Percentiles rank a stretch among this genome's conserved stretches.
These are phyloP conservation scores for Chrysotoxum bicinctum DNA, from an alignment of 2,888 invertebrate genomes.

Conservation along the genomic window DNA sequence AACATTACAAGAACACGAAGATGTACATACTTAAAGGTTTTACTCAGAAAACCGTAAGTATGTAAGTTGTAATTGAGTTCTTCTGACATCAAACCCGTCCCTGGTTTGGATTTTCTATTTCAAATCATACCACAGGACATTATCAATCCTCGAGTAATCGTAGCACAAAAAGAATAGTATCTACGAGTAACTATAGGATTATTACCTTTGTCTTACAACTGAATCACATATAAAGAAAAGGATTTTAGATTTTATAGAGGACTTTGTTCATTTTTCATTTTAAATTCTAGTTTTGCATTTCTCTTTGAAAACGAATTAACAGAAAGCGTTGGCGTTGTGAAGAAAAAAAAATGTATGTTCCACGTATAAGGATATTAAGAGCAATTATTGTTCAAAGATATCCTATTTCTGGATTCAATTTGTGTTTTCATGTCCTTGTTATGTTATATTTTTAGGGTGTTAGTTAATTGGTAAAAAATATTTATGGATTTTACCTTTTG, in stretches of 20 bases:
- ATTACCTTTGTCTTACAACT: slow-evolving; percentile 61
- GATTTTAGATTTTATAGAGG: slow-evolving; percentile 35
- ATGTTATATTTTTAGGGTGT: background rate
- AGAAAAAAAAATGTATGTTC: slow-evolving; percentile 28
- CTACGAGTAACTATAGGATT: slow-evolving; percentile 49
- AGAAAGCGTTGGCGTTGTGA: background rate
- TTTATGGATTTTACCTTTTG: slow-evolving; percentile 23
- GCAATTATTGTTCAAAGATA: slow-evolving; percentile 48
- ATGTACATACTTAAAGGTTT: no score
- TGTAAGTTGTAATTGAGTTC: background rate
- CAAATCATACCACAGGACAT: background rate
- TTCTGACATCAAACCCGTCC: background rate
- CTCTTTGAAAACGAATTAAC: slow-evolving; percentile 5
- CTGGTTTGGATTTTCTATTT: background rate
- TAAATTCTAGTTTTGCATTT: slow-evolving; percentile 14
- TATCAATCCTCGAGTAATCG: slow-evolving; percentile 23
- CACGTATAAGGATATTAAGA: slow-evolving; percentile 41
- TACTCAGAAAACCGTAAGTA: no score
- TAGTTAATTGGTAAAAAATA: slow-evolving; percentile 25
- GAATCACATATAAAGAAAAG: slow-evolving; percentile 63
- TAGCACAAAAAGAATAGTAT: slow-evolving; percentile 46
- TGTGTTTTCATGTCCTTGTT: background rate
- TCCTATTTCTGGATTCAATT: slow-evolving; percentile 35
- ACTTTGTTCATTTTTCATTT: slow-evolving; percentile 58
- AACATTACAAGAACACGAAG: no score